Percentiles rank a stretch among this genome's conserved stretches.
These are phyloP conservation scores for Catocala fraxini DNA, from an alignment of 2,888 invertebrate species.

Conservation along the genomic window DNA sequence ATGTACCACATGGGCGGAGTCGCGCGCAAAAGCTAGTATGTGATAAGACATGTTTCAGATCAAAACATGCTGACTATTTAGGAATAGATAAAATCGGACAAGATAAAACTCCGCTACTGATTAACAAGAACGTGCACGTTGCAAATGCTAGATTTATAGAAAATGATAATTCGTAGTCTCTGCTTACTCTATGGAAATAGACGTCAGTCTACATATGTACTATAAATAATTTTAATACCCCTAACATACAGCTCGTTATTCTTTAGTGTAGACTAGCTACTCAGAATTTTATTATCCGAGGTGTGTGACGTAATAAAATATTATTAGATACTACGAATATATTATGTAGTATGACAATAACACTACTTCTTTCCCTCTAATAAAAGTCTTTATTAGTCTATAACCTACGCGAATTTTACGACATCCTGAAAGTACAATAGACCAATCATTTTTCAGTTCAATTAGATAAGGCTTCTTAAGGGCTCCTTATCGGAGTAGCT, in stretches of 20 bases:
- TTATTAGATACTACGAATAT: slow-evolving; percentile 1
- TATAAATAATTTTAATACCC: neutral
- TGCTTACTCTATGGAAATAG: no score
- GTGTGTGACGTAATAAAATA: slow-evolving; percentile 7
- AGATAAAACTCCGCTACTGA: no score
- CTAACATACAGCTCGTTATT: slow-evolving; percentile 17
- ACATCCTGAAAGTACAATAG: slow-evolving; percentile 2
- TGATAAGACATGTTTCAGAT: no score
- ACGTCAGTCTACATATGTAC: no score
- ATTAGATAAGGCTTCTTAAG: neutral
- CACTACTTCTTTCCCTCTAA: neutral
- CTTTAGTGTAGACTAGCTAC: neutral
- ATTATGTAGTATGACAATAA: neutral
- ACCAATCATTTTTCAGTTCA: neutral
- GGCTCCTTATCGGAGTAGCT: no score
- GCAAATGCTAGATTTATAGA: no score
- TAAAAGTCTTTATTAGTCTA: slow-evolving; percentile 4
- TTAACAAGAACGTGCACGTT: no score
- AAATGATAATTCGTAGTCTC: no score
- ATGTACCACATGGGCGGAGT: no score
- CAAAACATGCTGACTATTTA: no score
- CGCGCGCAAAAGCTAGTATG: no score
- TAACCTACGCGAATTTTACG: neutral
- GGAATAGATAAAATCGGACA: no score
- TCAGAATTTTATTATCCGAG: neutral